Conservation (phyloP, 2,888 invertebrate genomes). For the Rhagonycha lutea region DNA sequence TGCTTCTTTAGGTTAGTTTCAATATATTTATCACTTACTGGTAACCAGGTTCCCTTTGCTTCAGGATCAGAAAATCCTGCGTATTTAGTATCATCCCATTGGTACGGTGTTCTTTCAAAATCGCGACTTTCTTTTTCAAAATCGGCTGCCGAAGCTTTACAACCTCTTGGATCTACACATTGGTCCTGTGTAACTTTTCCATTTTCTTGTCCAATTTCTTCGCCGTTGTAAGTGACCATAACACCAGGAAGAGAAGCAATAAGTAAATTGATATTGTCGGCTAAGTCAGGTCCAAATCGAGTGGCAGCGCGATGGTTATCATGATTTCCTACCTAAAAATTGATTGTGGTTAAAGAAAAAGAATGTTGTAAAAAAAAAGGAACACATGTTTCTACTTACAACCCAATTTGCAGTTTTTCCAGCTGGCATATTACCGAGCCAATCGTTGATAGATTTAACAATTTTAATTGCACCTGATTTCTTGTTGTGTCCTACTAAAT, state of each 20-base stretch:
- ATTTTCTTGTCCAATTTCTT: conserved; percentile 77
- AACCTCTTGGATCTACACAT: conserved; percentile 62
- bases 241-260: conserved; percentile 82
- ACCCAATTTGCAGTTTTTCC: conserved; percentile 75
- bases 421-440: conserved; percentile 66
- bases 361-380: too few species aligned
- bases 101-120: conserved; percentile 79
- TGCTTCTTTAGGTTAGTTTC: conserved; percentile 64
- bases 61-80: conserved; percentile 59
- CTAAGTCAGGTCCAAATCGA: conserved; percentile 67
- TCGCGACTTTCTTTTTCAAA: conserved; percentile 68
- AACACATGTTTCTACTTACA: conserved; percentile 34
- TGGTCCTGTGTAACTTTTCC: conserved; percentile 57
- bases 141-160: conserved; percentile 60
- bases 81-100: conserved; percentile 68
- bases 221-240: conserved; percentile 85
- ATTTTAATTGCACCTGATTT: conserved; percentile 65
- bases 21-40: conserved; percentile 65
- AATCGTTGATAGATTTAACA: conserved; percentile 65
- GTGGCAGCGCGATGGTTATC: conserved; percentile 72
- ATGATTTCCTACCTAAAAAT: conserved; percentile 71
- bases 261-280: conserved; percentile 84
- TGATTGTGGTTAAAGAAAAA: not conserved
- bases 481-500: conserved; percentile 64
- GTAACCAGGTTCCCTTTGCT: conserved; percentile 67